phyloP scores from a whole-genome alignment of 1,140 invertebrate genomes.

The Spodoptera litura region DNA sequence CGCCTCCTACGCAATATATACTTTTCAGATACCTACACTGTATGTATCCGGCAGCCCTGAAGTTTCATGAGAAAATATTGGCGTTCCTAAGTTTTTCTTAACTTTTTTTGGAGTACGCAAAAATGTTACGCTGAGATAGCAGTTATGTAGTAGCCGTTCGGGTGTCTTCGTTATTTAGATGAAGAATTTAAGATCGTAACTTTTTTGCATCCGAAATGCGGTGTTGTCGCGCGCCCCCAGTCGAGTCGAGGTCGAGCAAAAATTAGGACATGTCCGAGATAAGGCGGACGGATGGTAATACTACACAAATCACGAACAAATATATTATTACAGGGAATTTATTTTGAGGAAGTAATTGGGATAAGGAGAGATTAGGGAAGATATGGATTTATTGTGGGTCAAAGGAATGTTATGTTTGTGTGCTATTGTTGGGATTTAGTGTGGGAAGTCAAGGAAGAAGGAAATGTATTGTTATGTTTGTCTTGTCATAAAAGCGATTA shows the following conservation, averaged over 20 bases:
- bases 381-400: neutral
- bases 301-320: slow-evolving; percentile 56
- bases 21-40: slow-evolving; percentile 74
- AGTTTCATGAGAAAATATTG: slow-evolving; percentile 19
- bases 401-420: neutral
- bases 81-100: slow-evolving; percentile 13
- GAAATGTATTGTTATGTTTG: too few species aligned
- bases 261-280: slow-evolving; percentile 52
- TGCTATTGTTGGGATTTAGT: neutral
- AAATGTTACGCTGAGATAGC: slow-evolving; percentile 24
- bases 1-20: slow-evolving; percentile 78
- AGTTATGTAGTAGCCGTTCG: neutral
- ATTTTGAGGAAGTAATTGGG: slow-evolving; percentile 40
- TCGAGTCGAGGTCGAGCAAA: slow-evolving; percentile 30
- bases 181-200: slow-evolving; percentile 41
- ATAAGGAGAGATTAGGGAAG: slow-evolving; percentile 8
- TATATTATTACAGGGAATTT: slow-evolving; percentile 10
- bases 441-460: too few species aligned
- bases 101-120: slow-evolving; percentile 15
- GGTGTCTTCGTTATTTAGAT: slow-evolving; percentile 32
- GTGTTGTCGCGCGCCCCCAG: slow-evolving; percentile 29
- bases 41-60: slow-evolving; percentile 12
- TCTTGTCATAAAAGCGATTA: too few species aligned
- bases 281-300: slow-evolving; percentile 30
- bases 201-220: slow-evolving; percentile 38